phyloP scores from a whole-genome alignment of 2,888 invertebrate genomes.

The Notodonta ziczac region DNA sequence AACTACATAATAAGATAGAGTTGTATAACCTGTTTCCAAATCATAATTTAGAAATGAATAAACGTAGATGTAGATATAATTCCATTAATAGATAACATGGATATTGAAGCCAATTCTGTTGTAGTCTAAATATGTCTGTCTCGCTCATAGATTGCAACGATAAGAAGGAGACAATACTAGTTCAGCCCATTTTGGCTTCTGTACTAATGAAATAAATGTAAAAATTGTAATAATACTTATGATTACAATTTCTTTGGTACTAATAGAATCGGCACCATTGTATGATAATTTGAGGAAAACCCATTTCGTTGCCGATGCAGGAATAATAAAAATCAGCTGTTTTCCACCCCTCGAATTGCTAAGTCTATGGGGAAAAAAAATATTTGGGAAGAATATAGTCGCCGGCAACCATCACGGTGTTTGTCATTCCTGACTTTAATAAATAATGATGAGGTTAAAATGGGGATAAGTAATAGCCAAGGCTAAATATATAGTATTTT shows the following conservation, averaged over 20 bases:
- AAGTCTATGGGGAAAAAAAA: slow-evolving; percentile 2
- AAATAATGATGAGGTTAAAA: neutral
- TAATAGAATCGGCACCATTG: too few species aligned
- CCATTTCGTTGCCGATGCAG: neutral
- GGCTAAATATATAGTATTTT: too few species aligned
- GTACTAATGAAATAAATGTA: too few species aligned
- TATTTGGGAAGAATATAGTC: neutral
- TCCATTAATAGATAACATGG: too few species aligned
- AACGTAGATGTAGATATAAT: neutral
- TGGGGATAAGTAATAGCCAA: too few species aligned
- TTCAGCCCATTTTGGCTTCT: too few species aligned
- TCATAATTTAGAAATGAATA: neutral
- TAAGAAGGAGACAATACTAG: too few species aligned
- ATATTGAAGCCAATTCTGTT: too few species aligned
- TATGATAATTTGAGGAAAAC: neutral
- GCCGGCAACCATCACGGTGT: neutral
- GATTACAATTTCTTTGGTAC: too few species aligned
- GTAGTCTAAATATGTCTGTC: too few species aligned
- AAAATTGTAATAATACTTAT: too few species aligned
- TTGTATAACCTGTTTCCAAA: neutral
- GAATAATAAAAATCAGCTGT: neutral
- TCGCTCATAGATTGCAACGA: too few species aligned
- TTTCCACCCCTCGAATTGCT: neutral
- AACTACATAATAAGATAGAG: neutral
- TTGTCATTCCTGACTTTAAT: neutral